Conservation (phyloP, 2,888 invertebrate species). For the Caenorhabditis becei region DNA sequence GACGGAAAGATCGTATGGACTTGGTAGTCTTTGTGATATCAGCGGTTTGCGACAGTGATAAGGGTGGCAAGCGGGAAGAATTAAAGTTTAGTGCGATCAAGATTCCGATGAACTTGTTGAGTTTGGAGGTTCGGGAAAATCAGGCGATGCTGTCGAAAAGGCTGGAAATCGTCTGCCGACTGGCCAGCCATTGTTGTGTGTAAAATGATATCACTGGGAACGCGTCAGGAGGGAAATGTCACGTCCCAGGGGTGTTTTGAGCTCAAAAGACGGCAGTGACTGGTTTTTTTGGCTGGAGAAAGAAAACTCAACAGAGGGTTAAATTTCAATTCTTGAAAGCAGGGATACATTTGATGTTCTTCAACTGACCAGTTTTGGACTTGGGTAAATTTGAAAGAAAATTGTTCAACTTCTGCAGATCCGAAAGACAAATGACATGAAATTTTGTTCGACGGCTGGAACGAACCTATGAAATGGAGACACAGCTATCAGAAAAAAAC, state of each 20-base stretch:
- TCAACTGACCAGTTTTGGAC: no score
- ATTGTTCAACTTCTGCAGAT: neutral
- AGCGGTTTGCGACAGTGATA: slow-evolving; percentile 14
- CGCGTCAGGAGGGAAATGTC: neutral
- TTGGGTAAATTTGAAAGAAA: no score
- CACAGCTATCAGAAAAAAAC: slow-evolving; percentile 6
- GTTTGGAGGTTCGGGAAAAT: neutral
- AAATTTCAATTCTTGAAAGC: neutral
- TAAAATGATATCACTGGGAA: slow-evolving; percentile 28
- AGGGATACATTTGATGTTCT: neutral
- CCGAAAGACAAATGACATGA: neutral
- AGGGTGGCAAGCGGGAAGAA: slow-evolving; percentile 3
- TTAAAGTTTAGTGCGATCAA: slow-evolving; percentile 5
- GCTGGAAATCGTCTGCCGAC: slow-evolving; percentile 13
- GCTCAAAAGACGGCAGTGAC: neutral
- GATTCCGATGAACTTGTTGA: slow-evolving; percentile 12
- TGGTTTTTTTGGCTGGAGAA: no score
- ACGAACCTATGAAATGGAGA: neutral
- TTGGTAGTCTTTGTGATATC: slow-evolving; percentile 12
- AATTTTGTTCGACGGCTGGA: neutral
- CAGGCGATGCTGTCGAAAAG: slow-evolving; percentile 3
- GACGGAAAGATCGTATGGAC: slow-evolving; percentile 8
- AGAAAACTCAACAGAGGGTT: no score
- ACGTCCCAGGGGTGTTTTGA: slow-evolving; percentile 4
- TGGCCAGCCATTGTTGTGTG: slow-evolving; percentile 18